Base-by-base conservation (phyloP, 2,797 vertebrate genomes). In the Sebastes taczanowskii region DNA sequence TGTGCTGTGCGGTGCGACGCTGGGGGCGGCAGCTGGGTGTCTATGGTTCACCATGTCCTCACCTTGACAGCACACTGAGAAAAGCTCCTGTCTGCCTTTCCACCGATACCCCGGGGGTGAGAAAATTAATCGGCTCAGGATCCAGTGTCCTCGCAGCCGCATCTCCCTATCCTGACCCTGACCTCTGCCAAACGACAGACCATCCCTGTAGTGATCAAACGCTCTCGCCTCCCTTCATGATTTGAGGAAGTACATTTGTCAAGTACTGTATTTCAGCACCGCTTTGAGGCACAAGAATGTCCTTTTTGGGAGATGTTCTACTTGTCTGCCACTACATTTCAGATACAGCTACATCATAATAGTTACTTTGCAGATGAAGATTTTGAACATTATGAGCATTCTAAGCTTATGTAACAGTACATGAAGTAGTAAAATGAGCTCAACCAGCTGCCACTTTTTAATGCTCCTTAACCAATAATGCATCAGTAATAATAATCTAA, bases 101-200 rank as follows among this genome's bases (percentile, higher is more conserved):
- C 85, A 75, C 81, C 27, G 60, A 79, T 80, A 80, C 89, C 83
- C 83, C 7, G 84, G 87, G 91, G 89, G 90, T 88, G 89, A 81
- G 91, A 89, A 91, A 93, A 93, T 86, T 83, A 92, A 91, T 92
- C 83, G 68, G 84, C 90, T 91, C 84, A 86, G 89, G 87, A 91
- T 92, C 82, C 84, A 67, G 86, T 93, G 76, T 94, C 92, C 88
- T 59, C 18, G 11, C 62, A 38, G 83, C 79, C 77, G 71, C 58
- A 55, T 53, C 76, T 86, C 83, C 74, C 29, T 72, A 63, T 46
- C 58, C 56, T 85, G 68, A 88, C 86, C 89, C 75, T 87, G 88
- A 90, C 83, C 88, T 86, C 81, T 84, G 81, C 72, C 65, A 61
- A 35, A 65, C 18, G 11, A 80, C 72, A 63, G 27, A 32, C 16